Evolutionary conservation across 2,113 vertebrate species (phyloP).

Genomic region (Eclectus roratus): DNA sequence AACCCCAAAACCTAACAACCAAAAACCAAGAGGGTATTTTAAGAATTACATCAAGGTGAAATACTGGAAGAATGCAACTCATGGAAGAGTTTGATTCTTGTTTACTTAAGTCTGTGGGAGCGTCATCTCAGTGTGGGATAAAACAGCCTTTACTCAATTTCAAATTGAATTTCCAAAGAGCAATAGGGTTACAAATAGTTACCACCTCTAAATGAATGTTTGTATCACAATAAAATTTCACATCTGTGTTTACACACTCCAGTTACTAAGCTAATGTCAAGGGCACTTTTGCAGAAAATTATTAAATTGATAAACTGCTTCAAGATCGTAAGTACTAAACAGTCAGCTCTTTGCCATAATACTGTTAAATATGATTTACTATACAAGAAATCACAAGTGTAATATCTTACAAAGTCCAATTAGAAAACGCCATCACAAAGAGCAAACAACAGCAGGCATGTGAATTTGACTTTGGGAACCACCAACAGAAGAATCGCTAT

Average conservation of each 20-base stretch:
- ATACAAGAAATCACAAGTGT: background rate
- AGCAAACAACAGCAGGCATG: background rate
- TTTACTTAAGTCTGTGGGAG: background rate
- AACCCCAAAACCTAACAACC: background rate
- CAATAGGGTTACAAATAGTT: slow-evolving; percentile 31
- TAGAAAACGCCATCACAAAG: background rate
- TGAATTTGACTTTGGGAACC: background rate
- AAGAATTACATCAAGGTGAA: background rate
- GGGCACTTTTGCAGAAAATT: slow-evolving; percentile 54
- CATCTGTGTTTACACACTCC: slow-evolving; percentile 59
- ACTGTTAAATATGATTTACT: background rate
- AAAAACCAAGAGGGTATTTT: background rate
- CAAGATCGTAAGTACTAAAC: background rate
- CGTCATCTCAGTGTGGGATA: background rate
- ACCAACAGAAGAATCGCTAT: background rate
- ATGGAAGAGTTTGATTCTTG: background rate
- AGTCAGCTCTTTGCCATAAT: background rate
- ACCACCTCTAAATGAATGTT: slow-evolving; percentile 24
- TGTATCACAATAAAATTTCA: slow-evolving; percentile 57
- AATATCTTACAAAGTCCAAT: background rate
- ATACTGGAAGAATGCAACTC: background rate
- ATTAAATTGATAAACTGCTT: slow-evolving; percentile 62
- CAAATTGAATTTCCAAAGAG: slow-evolving; percentile 10
- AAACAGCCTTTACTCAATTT: background rate
- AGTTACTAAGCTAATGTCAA: slow-evolving; percentile 64